phyloP scores from a whole-genome alignment of 2,113 vertebrate genomes.

The Junco hyemalis region DNA sequence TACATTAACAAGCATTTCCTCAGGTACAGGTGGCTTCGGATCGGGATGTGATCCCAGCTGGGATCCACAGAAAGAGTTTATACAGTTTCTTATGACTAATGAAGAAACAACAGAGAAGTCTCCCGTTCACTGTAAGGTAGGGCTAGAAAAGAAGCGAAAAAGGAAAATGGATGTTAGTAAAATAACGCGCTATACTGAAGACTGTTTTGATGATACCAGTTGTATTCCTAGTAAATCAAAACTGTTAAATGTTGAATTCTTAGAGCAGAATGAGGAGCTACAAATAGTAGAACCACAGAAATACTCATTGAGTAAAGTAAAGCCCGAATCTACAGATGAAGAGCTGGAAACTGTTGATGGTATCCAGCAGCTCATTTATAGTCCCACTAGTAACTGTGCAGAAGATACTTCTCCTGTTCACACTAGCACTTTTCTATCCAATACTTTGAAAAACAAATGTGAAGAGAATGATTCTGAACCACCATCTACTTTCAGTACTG shows the following conservation, averaged over 20 bases:
- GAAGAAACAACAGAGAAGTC: slow-evolving; percentile 81
- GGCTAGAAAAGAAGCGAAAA: slow-evolving; percentile 81
- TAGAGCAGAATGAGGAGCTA: slow-evolving; percentile 78
- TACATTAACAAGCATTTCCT: slow-evolving; percentile 81
- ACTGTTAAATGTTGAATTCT: slow-evolving; percentile 71
- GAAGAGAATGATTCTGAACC: slow-evolving; percentile 81
- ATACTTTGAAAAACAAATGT: slow-evolving; percentile 80
- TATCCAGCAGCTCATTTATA: slow-evolving; percentile 83
- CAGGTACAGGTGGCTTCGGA: slow-evolving; percentile 81
- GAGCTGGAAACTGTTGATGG: slow-evolving; percentile 78
- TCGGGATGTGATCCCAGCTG: slow-evolving; percentile 79
- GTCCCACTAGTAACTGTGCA: slow-evolving; percentile 76
- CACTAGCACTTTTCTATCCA: slow-evolving; percentile 79
- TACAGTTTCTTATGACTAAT: slow-evolving; percentile 84
- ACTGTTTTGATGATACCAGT: slow-evolving; percentile 81
- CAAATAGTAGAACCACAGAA: slow-evolving; percentile 76
- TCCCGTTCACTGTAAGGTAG: slow-evolving; percentile 76
- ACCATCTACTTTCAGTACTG: slow-evolving; percentile 80
- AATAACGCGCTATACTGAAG: slow-evolving; percentile 83
- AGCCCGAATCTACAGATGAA: slow-evolving; percentile 78
- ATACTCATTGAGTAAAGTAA: slow-evolving; percentile 77
- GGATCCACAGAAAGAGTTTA: slow-evolving; percentile 86
- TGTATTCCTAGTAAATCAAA: slow-evolving; percentile 78
- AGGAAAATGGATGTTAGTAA: slow-evolving; percentile 83
- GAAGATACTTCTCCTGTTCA: slow-evolving; percentile 83